Evolutionary conservation across 2,797 vertebrate genomes (phyloP).

Genomic region (Rhadinocentrus ornatus): DNA sequence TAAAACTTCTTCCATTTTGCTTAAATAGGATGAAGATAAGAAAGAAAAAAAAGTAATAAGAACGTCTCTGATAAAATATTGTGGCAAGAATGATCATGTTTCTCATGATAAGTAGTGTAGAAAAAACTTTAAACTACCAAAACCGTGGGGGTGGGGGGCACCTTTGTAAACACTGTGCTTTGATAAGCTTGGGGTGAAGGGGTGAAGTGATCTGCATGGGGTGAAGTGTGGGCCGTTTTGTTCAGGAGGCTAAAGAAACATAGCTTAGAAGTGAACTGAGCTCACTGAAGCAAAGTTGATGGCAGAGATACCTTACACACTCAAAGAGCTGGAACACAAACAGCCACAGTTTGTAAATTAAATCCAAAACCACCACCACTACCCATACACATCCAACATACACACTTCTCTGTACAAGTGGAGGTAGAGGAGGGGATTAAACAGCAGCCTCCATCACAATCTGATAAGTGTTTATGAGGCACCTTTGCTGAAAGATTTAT

Average conservation of each 20-base stretch:
- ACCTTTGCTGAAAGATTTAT: background rate
- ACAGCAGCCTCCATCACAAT: slow-evolving; percentile 7
- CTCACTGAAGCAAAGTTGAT: slow-evolving; percentile 72
- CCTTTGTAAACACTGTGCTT: slow-evolving; percentile 69
- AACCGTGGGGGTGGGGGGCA: slow-evolving; percentile 27
- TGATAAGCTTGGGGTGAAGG: slow-evolving; percentile 65
- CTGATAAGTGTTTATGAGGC: slow-evolving; percentile 2
- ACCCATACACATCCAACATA: slow-evolving; percentile 8
- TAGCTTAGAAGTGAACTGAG: slow-evolving; percentile 63
- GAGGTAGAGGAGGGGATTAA: background rate
- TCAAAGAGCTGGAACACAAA: slow-evolving; percentile 80
- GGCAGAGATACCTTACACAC: slow-evolving; percentile 76
- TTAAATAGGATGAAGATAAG: background rate
- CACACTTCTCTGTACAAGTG: background rate
- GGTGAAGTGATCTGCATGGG: slow-evolving; percentile 69
- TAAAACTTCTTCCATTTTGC: background rate
- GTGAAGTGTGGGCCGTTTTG: slow-evolving; percentile 75
- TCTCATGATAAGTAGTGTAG: slow-evolving; percentile 12
- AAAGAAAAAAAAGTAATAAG: background rate
- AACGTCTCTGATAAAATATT: background rate
- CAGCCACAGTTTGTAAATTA: slow-evolving; percentile 77
- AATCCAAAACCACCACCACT: slow-evolving; percentile 51
- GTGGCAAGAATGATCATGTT: slow-evolving; percentile 8
- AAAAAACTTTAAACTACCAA: slow-evolving; percentile 1
- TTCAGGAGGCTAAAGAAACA: slow-evolving; percentile 61